Conservation (phyloP, 2,113 vertebrate species). For the Himantopus leucocephalus region DNA sequence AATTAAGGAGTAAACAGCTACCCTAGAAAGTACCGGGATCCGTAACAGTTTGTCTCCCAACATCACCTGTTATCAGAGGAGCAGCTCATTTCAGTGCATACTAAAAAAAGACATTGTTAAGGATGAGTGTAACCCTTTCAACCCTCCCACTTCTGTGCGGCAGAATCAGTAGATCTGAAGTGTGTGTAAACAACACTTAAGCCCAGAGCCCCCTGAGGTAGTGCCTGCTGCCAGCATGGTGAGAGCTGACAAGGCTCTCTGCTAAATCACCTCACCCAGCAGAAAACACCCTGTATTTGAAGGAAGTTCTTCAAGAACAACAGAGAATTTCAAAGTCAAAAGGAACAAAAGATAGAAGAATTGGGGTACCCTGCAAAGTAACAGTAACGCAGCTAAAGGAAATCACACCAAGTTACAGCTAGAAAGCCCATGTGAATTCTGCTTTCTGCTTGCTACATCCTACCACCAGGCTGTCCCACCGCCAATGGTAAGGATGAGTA, state of each 20-base stretch:
- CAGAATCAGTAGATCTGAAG: not conserved
- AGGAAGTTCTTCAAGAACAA: not conserved
- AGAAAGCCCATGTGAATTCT: not conserved
- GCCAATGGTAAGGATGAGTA: not conserved
- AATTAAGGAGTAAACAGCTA: not conserved
- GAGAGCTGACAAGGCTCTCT: not conserved
- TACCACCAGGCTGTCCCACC: not conserved
- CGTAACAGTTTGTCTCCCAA: not conserved
- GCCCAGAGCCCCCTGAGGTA: not conserved
- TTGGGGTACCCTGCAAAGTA: not conserved
- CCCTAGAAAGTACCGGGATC: not conserved
- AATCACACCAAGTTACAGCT: not conserved
- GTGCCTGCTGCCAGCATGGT: not conserved
- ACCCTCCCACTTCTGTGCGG: not conserved
- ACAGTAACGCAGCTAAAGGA: not conserved
- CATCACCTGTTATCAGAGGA: not conserved
- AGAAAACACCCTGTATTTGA: not conserved
- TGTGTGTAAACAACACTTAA: not conserved
- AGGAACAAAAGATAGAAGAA: not conserved
- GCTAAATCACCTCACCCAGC: not conserved
- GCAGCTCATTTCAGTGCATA: not conserved
- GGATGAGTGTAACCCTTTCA: not conserved
- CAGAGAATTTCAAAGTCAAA: not conserved
- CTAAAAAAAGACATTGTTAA: not conserved
- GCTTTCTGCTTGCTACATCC: not conserved